Percentiles rank a stretch among this genome's conserved stretches.
phyloP scores from a whole-genome alignment of 2,797 vertebrate species.

The Mycteria americana region DNA sequence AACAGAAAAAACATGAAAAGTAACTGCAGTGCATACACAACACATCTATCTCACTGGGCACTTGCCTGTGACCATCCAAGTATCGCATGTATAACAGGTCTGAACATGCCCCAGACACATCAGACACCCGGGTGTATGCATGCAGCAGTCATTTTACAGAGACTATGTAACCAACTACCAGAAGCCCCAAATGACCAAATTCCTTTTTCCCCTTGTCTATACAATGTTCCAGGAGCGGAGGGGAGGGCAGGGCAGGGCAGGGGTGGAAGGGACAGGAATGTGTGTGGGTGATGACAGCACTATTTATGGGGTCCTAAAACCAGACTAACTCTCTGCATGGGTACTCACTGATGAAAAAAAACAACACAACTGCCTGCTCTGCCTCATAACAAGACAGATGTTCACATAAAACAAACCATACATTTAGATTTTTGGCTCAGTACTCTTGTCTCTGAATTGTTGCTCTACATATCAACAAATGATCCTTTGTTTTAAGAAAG shows the following conservation, averaged over 20 bases:
- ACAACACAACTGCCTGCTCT: neutral
- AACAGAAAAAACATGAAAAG: neutral
- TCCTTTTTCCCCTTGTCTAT: neutral
- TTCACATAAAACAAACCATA: conserved; percentile 43
- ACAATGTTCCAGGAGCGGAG: neutral
- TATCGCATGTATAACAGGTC: accelerated
- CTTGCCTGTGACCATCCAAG: neutral
- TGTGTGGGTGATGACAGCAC: conserved; percentile 14
- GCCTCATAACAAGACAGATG: conserved; percentile 11
- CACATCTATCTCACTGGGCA: neutral
- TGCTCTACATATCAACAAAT: conserved; percentile 25
- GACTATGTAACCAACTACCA: neutral
- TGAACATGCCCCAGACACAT: neutral
- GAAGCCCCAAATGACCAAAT: neutral
- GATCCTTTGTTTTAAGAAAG: conserved; percentile 36
- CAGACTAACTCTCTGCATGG: neutral
- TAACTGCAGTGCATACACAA: neutral
- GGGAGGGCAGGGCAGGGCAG: neutral
- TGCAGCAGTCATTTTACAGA: neutral
- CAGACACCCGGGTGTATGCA: neutral
- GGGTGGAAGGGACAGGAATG: neutral
- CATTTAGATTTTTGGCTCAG: conserved; percentile 46
- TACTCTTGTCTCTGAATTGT: conserved; percentile 22
- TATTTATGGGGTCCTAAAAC: conserved; percentile 32
- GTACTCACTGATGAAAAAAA: neutral